Conservation (phyloP, 2,888 invertebrate species). For the Agrotis exclamationis region DNA sequence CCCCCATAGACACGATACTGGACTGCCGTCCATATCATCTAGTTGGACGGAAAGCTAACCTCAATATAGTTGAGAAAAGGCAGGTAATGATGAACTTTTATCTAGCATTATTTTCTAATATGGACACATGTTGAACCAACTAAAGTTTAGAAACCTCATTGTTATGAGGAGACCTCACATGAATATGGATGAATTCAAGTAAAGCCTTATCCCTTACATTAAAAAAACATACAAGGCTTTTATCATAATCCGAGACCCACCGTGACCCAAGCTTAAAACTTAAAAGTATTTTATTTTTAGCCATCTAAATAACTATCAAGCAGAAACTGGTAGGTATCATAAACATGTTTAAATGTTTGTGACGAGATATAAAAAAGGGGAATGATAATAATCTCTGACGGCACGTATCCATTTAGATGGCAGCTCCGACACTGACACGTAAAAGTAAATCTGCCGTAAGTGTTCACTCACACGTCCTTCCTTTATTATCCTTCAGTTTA, state of each 20-base stretch:
- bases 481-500: slow-evolving; percentile 77
- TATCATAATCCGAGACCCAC: not conserved
- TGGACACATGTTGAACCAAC: slow-evolving; percentile 61
- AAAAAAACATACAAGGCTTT: slow-evolving; percentile 2
- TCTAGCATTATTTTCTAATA: slow-evolving; percentile 28
- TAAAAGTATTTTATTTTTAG: slow-evolving; percentile 3
- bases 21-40: too few relatives aligned
- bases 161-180: not conserved
- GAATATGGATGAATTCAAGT: not conserved
- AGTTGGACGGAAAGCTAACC: too few relatives aligned
- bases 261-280: slow-evolving; percentile 6
- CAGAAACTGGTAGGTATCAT: slow-evolving; percentile 24
- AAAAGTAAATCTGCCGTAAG: slow-evolving; percentile 74
- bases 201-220: not conserved
- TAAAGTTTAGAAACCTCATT: slow-evolving; percentile 48
- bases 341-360: slow-evolving; percentile 38
- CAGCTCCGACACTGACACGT: slow-evolving; percentile 54
- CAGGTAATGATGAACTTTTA: too few relatives aligned
- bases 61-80: too few relatives aligned
- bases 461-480: slow-evolving; percentile 72
- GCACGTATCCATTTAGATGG: slow-evolving; percentile 65
- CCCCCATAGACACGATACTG: too few relatives aligned
- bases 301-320: slow-evolving; percentile 11
- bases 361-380: slow-evolving; percentile 34
- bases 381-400: slow-evolving; percentile 59